A percentile compares a stretch with the other conserved stretches of the same genome.
phyloP scores from a whole-genome alignment of 2,888 invertebrate genomes.

The Lasioglossum marginatum region DNA sequence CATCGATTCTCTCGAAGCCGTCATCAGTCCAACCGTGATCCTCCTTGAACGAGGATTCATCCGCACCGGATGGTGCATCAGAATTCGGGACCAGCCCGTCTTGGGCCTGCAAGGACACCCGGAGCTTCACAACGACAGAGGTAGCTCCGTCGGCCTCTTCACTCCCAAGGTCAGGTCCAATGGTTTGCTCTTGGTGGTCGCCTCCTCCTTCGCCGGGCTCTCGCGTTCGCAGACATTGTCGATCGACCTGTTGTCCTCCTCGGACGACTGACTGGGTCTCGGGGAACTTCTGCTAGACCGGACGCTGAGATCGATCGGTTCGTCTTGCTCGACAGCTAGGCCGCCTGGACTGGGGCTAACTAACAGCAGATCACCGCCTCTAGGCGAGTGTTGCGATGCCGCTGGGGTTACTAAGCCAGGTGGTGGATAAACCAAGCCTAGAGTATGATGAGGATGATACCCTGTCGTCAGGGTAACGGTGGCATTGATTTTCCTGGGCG shows the following conservation, averaged over 20 bases:
- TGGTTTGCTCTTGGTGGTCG: slow-evolving; percentile 80
- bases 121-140: slow-evolving; percentile 70
- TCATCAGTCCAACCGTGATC: not conserved
- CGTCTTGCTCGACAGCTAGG: slow-evolving; percentile 84
- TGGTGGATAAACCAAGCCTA: slow-evolving; percentile 77
- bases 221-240: slow-evolving; percentile 59
- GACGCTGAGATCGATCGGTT: slow-evolving; percentile 85
- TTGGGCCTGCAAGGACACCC: not conserved
- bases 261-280: slow-evolving; percentile 68
- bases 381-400: slow-evolving; percentile 77
- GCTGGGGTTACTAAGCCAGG: slow-evolving; percentile 79
- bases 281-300: slow-evolving; percentile 78
- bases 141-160: slow-evolving; percentile 79
- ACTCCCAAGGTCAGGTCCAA: slow-evolving; percentile 81
- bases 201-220: slow-evolving; percentile 65
- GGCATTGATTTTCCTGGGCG: slow-evolving; percentile 81
- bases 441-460: slow-evolving; percentile 76
- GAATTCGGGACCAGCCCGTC: slow-evolving; percentile 39
- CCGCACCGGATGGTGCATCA: not conserved
- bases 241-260: slow-evolving; percentile 54
- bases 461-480: slow-evolving; percentile 81
- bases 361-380: slow-evolving; percentile 83
- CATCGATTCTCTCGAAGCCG: not conserved
- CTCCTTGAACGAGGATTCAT: not conserved
- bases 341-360: slow-evolving; percentile 84